Conservation (phyloP, 2,888 invertebrate species). For the Balanococcus diminutus region DNA sequence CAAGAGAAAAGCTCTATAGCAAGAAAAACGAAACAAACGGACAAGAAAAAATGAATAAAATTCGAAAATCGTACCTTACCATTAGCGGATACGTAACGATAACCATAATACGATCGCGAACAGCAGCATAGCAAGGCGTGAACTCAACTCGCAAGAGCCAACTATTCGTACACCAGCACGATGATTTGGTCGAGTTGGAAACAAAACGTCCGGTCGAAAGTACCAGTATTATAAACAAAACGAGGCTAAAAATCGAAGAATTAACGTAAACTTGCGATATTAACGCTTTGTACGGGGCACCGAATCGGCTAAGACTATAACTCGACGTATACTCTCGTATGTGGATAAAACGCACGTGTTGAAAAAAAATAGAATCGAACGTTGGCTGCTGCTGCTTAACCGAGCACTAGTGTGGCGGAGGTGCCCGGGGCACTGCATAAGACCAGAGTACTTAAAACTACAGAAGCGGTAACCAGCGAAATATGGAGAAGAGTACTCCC, state of each 20-base stretch:
- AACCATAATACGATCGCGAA: conserved; percentile 21
- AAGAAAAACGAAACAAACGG: not conserved
- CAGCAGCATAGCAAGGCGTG: not conserved
- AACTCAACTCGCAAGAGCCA: not conserved
- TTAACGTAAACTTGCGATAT: too few relatives aligned
- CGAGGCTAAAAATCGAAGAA: not conserved
- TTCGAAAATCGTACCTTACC: conserved; percentile 50
- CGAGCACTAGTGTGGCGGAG: not conserved
- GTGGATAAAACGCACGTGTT: conserved; percentile 1
- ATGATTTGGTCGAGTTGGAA: conserved; percentile 25
- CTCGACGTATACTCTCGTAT: not conserved
- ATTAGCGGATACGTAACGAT: conserved; percentile 40
- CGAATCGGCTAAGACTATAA: not conserved
- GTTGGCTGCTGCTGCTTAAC: not conserved
- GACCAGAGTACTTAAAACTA: too few relatives aligned
- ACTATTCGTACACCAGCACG: not conserved
- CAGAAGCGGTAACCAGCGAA: not conserved
- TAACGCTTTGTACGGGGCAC: too few relatives aligned
- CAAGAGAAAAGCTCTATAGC: not conserved
- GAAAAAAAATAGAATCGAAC: conserved; percentile 39
- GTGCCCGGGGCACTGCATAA: not conserved
- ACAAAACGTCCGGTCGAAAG: not conserved
- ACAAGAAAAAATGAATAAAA: not conserved
- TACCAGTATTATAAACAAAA: too few relatives aligned
- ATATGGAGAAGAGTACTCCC: not conserved